Conservation (phyloP, 2,113 vertebrate genomes). For the Struthidea cinerea region DNA sequence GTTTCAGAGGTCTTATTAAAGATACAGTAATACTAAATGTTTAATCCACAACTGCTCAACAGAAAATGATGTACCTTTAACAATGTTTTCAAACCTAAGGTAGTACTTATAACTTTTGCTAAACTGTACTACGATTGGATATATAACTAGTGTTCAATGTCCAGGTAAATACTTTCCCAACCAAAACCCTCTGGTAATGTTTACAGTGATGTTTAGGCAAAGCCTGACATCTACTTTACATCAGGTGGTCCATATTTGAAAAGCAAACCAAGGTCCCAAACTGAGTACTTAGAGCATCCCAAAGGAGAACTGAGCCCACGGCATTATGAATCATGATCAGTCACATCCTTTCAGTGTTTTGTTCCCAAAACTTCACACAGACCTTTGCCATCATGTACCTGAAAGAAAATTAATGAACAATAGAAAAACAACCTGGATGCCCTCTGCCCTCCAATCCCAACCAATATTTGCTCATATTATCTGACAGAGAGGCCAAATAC, state of each 20-base stretch:
- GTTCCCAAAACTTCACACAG: not conserved
- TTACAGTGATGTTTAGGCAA: not conserved
- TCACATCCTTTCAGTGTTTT: not conserved
- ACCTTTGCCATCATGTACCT: not conserved
- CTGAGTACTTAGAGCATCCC: not conserved
- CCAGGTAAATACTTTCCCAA: not conserved
- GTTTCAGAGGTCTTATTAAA: not conserved
- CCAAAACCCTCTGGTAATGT: not conserved
- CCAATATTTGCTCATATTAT: constrained; percentile 22
- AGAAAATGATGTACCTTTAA: not conserved
- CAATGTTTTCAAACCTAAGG: not conserved
- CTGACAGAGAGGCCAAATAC: constrained; percentile 5
- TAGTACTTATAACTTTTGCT: not conserved
- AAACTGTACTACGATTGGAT: not conserved
- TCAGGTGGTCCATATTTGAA: not conserved
- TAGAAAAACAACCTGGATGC: not conserved
- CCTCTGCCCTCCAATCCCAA: not conserved
- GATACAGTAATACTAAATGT: not conserved
- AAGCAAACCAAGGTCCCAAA: not conserved
- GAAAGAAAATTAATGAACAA: not conserved
- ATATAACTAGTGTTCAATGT: not conserved
- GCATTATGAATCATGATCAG: not conserved
- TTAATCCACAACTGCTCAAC: not conserved
- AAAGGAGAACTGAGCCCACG: not conserved
- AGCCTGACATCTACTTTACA: not conserved